Base-by-base conservation (phyloP, 2,113 vertebrate species). In the Oophaga pumilio region DNA sequence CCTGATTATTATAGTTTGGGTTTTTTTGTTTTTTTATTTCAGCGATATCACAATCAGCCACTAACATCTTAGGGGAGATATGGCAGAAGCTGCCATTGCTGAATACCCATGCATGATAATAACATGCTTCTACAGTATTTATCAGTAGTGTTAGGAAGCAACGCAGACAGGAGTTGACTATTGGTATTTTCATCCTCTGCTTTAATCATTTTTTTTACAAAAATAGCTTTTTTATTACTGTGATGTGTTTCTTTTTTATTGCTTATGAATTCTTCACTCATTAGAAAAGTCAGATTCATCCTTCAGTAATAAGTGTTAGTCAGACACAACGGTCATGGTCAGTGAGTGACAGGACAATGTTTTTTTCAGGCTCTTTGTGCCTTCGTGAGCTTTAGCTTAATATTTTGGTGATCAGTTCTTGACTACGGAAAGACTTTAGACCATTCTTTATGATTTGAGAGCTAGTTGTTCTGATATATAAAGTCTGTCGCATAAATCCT, bases 51-150 rank as follows among this genome's bases (percentile, higher is more conserved):
- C 56, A 77, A 85, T 64, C 33, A 88, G 50, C 50, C 43, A 74
- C 82, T 89, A 77, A 87, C 84, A 89, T 64, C 79, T 84, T 60
- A 86, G 80, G 86, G 85, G 71, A 90, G 89, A 90, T 60, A 59
- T 1, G 4, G 53, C 9, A 83, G n/a, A 90, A 57, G 8, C 62
- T 66, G n/a, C 7, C 7, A 50, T 59, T 81, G 53, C 20, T 53
- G 10, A 50, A 83, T 9, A 53, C 22, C 14, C 43, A 76, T 60
- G 28, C 53, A 50, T 43, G 11, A 20, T 57, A 12, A 76, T 26
- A 56, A 86, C 84, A 88, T 83, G 28, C 84, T 64, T 69, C 7
- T 20, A 43, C 28, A 43, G 33, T 43, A 43, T 43, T 18, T 18
- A 18, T 43, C 1, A 9, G 6, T 43, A n/a, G 20, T 18, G 28